phyloP scores from a whole-genome alignment of 2,888 invertebrate genomes.

The Macrophya annulata region DNA sequence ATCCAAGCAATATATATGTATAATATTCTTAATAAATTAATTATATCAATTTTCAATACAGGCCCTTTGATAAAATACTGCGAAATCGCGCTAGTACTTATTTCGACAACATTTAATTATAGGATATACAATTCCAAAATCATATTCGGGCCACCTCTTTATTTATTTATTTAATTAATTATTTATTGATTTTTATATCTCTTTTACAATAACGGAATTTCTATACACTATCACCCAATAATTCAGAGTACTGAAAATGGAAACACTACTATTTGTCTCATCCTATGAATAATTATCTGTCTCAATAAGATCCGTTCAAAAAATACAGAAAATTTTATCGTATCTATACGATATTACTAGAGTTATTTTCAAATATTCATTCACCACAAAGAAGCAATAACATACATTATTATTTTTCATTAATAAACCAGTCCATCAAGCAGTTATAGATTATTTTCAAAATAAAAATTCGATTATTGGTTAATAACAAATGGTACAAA shows the following conservation, averaged over 20 bases:
- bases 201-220: not conserved
- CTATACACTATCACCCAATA: not conserved
- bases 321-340: not conserved
- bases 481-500: too few species aligned
- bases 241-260: not conserved
- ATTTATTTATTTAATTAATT: too few species aligned
- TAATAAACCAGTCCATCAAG: not conserved
- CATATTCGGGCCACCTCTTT: not conserved
- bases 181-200: too few species aligned
- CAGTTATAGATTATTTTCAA: not conserved
- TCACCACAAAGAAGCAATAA: not conserved
- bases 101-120: constrained; percentile 14
- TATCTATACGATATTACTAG: not conserved
- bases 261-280: not conserved
- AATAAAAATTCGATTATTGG: not conserved
- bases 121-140: not conserved
- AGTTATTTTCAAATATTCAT: not conserved
- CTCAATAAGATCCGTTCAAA: not conserved
- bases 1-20: not conserved
- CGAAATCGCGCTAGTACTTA: not conserved
- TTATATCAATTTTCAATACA: not conserved
- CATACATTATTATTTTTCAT: not conserved
- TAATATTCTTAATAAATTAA: not conserved
- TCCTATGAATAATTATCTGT: not conserved
- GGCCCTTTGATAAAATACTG: not conserved